Base-by-base conservation (phyloP, 2,888 invertebrate genomes). In the Augochlorella aurata region DNA sequence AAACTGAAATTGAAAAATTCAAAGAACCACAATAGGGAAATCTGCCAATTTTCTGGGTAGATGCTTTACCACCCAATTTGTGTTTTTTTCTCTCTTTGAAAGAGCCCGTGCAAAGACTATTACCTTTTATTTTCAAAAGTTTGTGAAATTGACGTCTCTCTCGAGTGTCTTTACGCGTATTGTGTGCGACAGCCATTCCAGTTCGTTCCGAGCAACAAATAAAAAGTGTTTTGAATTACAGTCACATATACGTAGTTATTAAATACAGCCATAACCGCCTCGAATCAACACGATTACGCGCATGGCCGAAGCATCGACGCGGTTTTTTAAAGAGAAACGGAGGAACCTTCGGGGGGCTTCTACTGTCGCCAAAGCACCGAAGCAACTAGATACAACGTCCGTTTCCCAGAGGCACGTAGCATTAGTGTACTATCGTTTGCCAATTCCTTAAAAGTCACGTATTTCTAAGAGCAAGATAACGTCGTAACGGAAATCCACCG, bases 391-490 rank as follows among this genome's bases (percentile, higher is more conserved):
- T 50, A 50, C 21, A 54, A 75, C 29, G 54, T 63, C 45, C 21
- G 77, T 21, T 45, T 58, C 76, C 21, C 38, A 45, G 44, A 21
- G 58, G 68, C 82, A 82, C 82, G 82, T 82, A 81, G 47, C 65
- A 45, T 45, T 58, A 58, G 54, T 58, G 49, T 69, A 76, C 82
- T 82, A 82, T 77, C 82, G 77, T 81, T 66, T 47, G 69, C 65
- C 69, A 77, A 82, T 77, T 82, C 77, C 72, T 73, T 77, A 44
- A 29, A 65, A 82, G 82, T 82, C 82, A 82, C 82, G 82, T 82
- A 82, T 82, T 49, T 18, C 65, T 63, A 47, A 76, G 18, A 69
- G 45, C 67, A n/a, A 76, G 82, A 81, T 82, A 82, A 81, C 65
- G 70, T 21, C 12, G 72, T 66, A 52, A 69, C 52, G 58, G 68